Percentiles rank a stretch among this genome's conserved stretches.
These are phyloP conservation scores for Hydrocynus forskahlii DNA, from an alignment of 2,797 vertebrate genomes.

Conservation along the genomic window DNA sequence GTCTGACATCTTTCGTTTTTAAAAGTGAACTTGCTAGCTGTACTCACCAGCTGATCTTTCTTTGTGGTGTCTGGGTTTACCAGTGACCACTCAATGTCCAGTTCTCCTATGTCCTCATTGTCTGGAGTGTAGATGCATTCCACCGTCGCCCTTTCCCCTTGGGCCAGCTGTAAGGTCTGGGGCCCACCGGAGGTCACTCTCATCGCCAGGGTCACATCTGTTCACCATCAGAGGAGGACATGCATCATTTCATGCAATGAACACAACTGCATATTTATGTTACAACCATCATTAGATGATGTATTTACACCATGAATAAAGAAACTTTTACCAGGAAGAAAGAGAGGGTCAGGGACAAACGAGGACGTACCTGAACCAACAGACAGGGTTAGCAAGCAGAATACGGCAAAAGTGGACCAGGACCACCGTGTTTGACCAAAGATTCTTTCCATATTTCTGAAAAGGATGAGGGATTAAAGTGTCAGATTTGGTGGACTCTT, in stretches of 20 bases:
- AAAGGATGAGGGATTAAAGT: constrained; percentile 5
- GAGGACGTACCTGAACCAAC: constrained; percentile 45
- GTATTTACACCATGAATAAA: no score
- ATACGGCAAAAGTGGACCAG: constrained; percentile 23
- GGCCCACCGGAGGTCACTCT: constrained; percentile 79
- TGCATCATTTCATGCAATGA: neutral
- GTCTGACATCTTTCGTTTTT: no score
- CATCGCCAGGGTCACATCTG: constrained; percentile 70
- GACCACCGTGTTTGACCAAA: constrained; percentile 6
- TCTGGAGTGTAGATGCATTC: constrained; percentile 80
- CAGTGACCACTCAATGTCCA: constrained; percentile 90
- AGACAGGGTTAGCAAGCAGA: constrained; percentile 14
- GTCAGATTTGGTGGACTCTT: neutral
- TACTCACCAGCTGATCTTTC: constrained; percentile 82
- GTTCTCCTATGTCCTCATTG: constrained; percentile 79
- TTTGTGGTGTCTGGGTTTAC: constrained; percentile 82
- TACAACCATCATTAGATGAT: no score
- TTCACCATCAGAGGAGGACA: neutral
- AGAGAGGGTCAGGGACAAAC: no score
- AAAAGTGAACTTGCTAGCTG: constrained; percentile 53
- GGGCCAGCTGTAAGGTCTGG: constrained; percentile 80
- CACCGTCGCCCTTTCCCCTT: constrained; percentile 80
- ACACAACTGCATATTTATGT: no score
- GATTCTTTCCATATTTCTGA: constrained; percentile 36
- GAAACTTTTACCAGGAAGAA: no score